Conservation (phyloP, 2,113 vertebrate genomes). For the Microcebus jonahi region DNA sequence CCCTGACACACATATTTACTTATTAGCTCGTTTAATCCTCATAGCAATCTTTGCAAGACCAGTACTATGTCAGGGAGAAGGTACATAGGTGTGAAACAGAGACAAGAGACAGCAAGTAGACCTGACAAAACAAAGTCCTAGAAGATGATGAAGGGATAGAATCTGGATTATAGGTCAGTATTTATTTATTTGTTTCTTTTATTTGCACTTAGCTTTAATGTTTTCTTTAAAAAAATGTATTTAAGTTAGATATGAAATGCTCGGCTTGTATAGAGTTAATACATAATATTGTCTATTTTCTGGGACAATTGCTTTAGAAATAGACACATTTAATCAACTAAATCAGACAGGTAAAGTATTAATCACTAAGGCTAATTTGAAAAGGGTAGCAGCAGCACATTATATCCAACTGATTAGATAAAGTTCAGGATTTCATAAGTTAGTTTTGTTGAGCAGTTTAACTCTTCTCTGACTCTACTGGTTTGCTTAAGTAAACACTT, state of each 20-base stretch:
- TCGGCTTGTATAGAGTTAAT: not conserved
- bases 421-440: not conserved
- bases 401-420: not conserved
- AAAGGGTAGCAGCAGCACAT: not conserved
- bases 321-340: not conserved
- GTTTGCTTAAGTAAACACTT: not conserved
- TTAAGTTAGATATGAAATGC: not conserved
- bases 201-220: not conserved
- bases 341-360: not conserved
- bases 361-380: not conserved
- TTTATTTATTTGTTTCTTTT: not conserved
- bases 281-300: not conserved
- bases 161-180: too few species aligned
- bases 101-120: not conserved
- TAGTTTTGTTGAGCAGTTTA: not conserved
- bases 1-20: not conserved
- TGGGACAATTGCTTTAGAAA: not conserved
- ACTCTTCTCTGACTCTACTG: not conserved
- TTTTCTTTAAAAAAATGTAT: not conserved
- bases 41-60: not conserved
- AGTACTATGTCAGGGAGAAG: not conserved
- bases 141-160: too few species aligned
- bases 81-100: not conserved
- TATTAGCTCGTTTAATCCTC: not conserved
- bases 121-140: too few species aligned